Evolutionary conservation across 2,888 invertebrate genomes (phyloP).

Genomic region (Autographa gamma): DNA sequence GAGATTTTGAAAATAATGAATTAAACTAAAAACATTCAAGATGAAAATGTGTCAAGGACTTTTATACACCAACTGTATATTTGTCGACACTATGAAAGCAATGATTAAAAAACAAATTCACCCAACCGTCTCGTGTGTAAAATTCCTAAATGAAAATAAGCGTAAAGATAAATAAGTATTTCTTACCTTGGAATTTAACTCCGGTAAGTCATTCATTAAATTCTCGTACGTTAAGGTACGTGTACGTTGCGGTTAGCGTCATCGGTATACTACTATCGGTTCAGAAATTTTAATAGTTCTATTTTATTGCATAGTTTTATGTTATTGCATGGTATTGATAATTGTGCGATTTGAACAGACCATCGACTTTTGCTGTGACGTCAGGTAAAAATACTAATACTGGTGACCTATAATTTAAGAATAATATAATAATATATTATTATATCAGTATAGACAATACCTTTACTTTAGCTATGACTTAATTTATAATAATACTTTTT

Average conservation of each 20-base stretch:
- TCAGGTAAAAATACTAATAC: background rate
- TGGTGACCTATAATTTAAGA: too few relatives aligned
- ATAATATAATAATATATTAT: too few relatives aligned
- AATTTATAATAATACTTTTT: too few relatives aligned
- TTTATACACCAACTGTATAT: background rate
- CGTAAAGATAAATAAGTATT: slow-evolving; percentile 15
- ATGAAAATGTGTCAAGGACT: background rate
- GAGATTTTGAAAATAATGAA: too few relatives aligned
- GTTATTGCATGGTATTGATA: slow-evolving; percentile 2
- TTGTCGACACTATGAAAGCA: background rate
- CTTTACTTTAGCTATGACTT: too few relatives aligned
- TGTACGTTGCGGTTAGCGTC: background rate
- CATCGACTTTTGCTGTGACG: background rate
- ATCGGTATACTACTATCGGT: background rate
- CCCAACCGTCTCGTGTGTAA: background rate
- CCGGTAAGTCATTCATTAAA: slow-evolving; percentile 5
- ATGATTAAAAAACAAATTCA: background rate
- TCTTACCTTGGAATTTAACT: slow-evolving; percentile 1
- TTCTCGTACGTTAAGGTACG: background rate
- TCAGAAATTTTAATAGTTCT: background rate
- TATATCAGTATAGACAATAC: too few relatives aligned
- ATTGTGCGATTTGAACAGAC: background rate
- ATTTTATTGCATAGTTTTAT: slow-evolving; percentile 6
- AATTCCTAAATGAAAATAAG: slow-evolving; percentile 6
- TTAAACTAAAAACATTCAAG: too few relatives aligned